phyloP scores from a whole-genome alignment of 2,113 vertebrate species.

The Pithys albifrons region DNA sequence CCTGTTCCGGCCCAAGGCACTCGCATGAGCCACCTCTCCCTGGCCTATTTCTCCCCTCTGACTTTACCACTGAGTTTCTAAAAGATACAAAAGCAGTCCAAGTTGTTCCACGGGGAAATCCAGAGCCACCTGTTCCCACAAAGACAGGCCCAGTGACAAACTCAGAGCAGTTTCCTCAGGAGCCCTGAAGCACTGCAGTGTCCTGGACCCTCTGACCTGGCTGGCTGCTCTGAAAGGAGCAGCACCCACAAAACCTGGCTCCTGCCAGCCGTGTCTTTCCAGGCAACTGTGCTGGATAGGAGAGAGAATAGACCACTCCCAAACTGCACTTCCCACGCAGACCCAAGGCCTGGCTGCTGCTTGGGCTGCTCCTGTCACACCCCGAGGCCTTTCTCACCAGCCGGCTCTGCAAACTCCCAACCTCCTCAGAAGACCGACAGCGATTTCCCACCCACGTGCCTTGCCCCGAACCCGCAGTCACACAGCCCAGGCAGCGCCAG shows the following conservation, averaged over 20 bases:
- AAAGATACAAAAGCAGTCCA: not conserved
- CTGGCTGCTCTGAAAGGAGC: not conserved
- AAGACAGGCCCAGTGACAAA: not conserved
- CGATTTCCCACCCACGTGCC: not conserved
- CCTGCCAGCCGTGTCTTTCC: fast-evolving
- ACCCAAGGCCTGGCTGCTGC: not conserved
- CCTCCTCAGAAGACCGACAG: not conserved
- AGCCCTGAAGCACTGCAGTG: not conserved
- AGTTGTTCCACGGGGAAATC: not conserved
- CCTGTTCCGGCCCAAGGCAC: not conserved
- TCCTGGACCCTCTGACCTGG: not conserved
- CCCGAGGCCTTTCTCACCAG: not conserved
- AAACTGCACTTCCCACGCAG: not conserved
- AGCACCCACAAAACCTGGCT: not conserved
- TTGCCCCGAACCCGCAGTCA: not conserved
- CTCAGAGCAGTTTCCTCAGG: not conserved
- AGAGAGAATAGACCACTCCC: not conserved
- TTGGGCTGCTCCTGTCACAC: not conserved
- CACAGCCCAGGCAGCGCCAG: not conserved
- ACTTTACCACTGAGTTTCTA: not conserved
- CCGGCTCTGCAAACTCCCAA: not conserved
- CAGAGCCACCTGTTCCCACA: not conserved
- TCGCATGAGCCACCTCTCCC: not conserved
- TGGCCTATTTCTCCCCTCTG: not conserved
- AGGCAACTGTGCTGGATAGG: fast-evolving